A percentile compares a stretch with the other conserved stretches of the same genome.
These are phyloP conservation scores for Plecturocebus donacophilus DNA, from an alignment of 2,113 vertebrate species.

Conservation along the genomic window DNA sequence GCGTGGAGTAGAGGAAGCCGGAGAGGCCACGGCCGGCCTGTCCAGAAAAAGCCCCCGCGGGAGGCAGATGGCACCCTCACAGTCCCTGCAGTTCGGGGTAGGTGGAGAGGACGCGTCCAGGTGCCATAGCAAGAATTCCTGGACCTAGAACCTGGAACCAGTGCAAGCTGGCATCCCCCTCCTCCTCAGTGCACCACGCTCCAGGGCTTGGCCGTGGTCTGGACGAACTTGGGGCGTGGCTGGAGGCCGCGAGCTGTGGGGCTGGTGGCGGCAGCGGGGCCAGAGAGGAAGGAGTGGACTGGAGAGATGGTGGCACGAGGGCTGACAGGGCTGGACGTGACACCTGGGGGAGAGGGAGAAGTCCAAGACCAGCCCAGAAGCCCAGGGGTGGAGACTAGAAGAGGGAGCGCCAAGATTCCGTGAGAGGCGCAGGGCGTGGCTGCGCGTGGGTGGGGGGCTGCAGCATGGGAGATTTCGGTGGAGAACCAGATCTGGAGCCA, in stretches of 20 bases:
- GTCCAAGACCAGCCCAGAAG: background rate
- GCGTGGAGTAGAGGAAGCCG: background rate
- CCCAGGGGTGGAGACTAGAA: background rate
- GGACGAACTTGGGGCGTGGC: background rate
- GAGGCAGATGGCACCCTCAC: background rate
- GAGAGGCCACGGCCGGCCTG: background rate
- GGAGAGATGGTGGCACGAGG: fast-evolving
- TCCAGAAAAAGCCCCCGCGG: background rate
- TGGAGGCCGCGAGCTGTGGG: background rate
- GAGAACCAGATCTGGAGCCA: background rate
- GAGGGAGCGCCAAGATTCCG: background rate
- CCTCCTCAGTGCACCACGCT: background rate
- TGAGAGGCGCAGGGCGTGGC: background rate
- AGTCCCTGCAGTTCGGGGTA: background rate
- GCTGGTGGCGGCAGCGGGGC: no score
- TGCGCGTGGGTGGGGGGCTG: background rate
- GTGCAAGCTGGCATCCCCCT: background rate
- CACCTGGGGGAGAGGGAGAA: background rate
- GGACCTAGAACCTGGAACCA: background rate
- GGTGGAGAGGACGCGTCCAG: background rate
- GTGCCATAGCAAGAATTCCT: background rate
- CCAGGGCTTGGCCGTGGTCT: background rate
- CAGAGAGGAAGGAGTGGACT: background rate
- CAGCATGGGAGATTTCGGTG: background rate
- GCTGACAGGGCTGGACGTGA: background rate